Conservation (phyloP, 2,888 invertebrate species). For the Arrhopalites spinosus region DNA sequence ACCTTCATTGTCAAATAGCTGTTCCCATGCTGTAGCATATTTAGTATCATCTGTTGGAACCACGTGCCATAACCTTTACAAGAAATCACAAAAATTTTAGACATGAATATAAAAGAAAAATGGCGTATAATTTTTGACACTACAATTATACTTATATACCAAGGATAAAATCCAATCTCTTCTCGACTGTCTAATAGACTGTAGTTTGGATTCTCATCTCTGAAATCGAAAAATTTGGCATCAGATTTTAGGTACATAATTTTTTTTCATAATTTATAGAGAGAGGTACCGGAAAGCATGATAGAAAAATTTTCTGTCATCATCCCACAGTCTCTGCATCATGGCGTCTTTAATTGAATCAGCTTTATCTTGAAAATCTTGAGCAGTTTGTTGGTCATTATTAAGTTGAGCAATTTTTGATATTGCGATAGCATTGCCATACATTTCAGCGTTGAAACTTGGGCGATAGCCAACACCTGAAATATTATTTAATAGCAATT, state of each 20-base stretch:
- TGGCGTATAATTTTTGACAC: too few species aligned
- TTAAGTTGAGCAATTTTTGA: constrained; percentile 49
- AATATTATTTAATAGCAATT: too few species aligned
- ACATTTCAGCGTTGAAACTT: constrained; percentile 54
- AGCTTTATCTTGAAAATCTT: constrained; percentile 44
- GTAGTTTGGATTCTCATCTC: constrained; percentile 50
- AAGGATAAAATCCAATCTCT: constrained; percentile 54
- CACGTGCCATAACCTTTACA: constrained; percentile 43
- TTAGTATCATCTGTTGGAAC: constrained; percentile 41
- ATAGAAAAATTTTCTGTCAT: constrained; percentile 51
- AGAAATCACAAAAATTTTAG: too few species aligned
- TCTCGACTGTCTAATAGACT: constrained; percentile 50
- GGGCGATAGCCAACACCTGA: constrained; percentile 50
- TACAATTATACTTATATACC: too few species aligned
- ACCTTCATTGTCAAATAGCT: constrained; percentile 46
- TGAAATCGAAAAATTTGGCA: constrained; percentile 18
- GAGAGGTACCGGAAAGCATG: constrained; percentile 34
- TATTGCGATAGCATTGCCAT: constrained; percentile 53
- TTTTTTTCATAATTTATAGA: background rate
- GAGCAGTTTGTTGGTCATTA: constrained; percentile 38
- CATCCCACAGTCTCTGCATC: constrained; percentile 50
- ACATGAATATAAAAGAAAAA: too few species aligned
- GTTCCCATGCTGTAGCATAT: constrained; percentile 45
- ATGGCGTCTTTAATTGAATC: constrained; percentile 41
- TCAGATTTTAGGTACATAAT: background rate